Conservation (phyloP, 2,797 vertebrate genomes). For the Pachyuromys duprasi region DNA sequence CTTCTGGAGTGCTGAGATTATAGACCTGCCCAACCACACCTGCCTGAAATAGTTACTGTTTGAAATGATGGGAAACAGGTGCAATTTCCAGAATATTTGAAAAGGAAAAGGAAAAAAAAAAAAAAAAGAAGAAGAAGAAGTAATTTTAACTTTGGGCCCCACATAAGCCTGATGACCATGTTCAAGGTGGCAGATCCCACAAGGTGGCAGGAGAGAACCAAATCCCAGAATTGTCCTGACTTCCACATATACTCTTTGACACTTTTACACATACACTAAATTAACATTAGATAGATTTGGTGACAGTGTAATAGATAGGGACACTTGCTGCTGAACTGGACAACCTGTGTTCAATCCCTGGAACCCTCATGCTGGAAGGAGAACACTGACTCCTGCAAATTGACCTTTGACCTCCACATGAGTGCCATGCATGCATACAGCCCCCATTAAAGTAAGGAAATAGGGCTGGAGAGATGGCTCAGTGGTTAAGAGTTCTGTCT, state of each 20-base stretch:
- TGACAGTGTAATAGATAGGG: background rate
- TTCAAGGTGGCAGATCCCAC: background rate
- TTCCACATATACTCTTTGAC: background rate
- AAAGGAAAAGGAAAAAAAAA: constrained; percentile 37
- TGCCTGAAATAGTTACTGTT: background rate
- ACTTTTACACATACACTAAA: background rate
- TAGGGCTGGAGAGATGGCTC: background rate
- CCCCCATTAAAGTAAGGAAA: background rate
- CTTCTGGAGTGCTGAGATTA: background rate
- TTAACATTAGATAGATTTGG: background rate
- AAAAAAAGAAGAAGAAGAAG: background rate
- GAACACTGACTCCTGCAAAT: background rate
- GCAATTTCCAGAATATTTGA: constrained; percentile 54
- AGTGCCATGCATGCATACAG: background rate
- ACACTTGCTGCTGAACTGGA: background rate
- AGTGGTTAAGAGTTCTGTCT: too few relatives aligned
- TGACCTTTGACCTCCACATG: background rate
- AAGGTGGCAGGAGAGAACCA: background rate
- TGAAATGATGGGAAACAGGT: constrained; percentile 15
- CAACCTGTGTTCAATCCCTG: background rate
- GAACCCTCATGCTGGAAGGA: background rate
- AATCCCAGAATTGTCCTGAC: background rate
- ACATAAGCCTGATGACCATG: background rate
- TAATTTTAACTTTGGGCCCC: background rate
- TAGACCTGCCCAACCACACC: background rate